These are phyloP conservation scores for Apteryx mantelli DNA, from an alignment of 2,113 vertebrate species.

Conservation along the genomic window DNA sequence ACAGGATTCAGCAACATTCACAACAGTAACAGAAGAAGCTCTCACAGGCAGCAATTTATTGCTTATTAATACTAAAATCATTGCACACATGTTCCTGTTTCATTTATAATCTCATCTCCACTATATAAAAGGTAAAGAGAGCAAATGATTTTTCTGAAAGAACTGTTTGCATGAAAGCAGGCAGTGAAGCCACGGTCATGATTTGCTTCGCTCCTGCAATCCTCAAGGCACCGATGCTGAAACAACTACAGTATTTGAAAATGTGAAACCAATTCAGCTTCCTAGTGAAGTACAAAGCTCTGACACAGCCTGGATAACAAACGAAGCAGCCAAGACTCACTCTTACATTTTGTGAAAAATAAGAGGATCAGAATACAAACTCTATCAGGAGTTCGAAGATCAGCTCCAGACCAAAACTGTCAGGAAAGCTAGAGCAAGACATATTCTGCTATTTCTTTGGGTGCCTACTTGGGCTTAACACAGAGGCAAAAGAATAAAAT, in stretches of 20 bases:
- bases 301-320: not conserved
- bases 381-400: not conserved
- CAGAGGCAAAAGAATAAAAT: not conserved
- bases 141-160: not conserved
- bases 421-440: fast-evolving
- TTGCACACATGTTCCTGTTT: not conserved
- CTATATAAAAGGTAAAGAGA: not conserved
- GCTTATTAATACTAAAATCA: not conserved
- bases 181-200: not conserved
- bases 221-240: not conserved
- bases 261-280: not conserved
- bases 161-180: not conserved
- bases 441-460: fast-evolving
- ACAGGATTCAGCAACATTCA: not conserved
- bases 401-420: not conserved
- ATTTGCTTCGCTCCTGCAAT: not conserved
- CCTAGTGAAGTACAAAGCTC: not conserved
- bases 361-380: not conserved
- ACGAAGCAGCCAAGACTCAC: not conserved
- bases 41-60: not conserved
- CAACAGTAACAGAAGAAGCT: not conserved
- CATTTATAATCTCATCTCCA: not conserved
- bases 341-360: not conserved
- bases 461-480: not conserved
- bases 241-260: not conserved